These are phyloP conservation scores for Cygnus atratus DNA, from an alignment of 2,113 vertebrate genomes.

Conservation along the genomic window DNA sequence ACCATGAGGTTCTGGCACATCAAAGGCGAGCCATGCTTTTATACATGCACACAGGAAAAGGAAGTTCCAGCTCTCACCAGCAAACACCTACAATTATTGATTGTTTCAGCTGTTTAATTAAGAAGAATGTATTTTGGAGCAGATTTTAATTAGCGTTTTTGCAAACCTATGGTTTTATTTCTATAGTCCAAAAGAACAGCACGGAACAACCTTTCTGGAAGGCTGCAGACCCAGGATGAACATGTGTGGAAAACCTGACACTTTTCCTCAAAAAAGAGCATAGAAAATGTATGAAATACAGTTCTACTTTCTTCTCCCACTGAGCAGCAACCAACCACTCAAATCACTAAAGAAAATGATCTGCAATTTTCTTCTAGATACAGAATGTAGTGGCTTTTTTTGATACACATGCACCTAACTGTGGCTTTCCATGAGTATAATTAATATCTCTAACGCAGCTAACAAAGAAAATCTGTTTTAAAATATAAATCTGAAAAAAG, in stretches of 20 bases:
- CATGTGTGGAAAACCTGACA: neutral
- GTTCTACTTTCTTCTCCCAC: constrained; percentile 16
- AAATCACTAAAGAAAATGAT: constrained; percentile 9
- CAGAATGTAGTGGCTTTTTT: neutral
- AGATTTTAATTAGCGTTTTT: neutral
- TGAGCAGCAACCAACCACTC: constrained; percentile 10
- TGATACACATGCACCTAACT: neutral
- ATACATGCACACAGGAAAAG: neutral
- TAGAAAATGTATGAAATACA: neutral
- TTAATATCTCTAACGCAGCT: constrained; percentile 28
- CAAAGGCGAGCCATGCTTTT: neutral
- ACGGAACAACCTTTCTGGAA: neutral
- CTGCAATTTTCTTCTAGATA: constrained; percentile 27
- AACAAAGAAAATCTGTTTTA: constrained; percentile 41
- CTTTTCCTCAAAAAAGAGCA: neutral
- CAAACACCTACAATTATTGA: neutral
- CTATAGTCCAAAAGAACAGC: neutral
- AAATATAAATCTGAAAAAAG: neutral
- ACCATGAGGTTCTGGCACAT: neutral
- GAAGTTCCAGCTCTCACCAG: neutral
- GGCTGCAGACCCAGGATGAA: neutral
- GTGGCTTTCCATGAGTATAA: constrained; percentile 42
- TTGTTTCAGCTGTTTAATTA: neutral
- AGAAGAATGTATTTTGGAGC: neutral
- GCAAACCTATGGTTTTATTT: neutral